Evolutionary conservation across 2,113 vertebrate species (phyloP).

Genomic region (Dicrurus megarhynchus): DNA sequence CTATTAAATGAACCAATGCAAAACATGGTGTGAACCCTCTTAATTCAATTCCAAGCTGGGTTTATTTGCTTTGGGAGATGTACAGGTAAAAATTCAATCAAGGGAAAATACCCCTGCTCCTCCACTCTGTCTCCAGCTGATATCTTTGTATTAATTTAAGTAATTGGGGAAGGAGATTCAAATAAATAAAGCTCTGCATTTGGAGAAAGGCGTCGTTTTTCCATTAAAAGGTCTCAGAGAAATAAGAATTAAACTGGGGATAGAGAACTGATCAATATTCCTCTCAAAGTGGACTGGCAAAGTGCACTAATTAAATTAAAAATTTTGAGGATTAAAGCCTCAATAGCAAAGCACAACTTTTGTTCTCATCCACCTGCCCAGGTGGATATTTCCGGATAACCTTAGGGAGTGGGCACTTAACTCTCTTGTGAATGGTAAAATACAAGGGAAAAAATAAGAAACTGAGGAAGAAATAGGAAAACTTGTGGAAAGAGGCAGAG

Average conservation of each 20-base stretch:
- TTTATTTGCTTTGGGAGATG: slow-evolving; percentile 8
- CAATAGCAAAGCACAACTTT: neutral
- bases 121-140: neutral
- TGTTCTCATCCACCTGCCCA: neutral
- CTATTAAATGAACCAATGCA: neutral
- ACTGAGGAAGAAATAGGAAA: neutral
- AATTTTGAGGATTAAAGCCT: neutral
- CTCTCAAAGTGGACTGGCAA: neutral
- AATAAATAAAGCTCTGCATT: neutral
- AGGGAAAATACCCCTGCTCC: neutral
- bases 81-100: neutral
- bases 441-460: neutral
- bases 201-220: neutral
- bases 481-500: neutral
- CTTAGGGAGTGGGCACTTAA: neutral
- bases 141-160: neutral
- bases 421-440: neutral
- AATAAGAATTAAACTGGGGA: neutral
- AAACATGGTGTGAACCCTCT: neutral
- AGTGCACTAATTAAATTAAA: neutral
- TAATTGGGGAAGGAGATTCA: neutral
- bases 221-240: neutral
- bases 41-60: neutral
- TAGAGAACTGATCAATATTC: neutral
- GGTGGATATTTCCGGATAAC: neutral